Conservation (phyloP, 2,797 vertebrate species). For the Hoplostethus mediterraneus region DNA sequence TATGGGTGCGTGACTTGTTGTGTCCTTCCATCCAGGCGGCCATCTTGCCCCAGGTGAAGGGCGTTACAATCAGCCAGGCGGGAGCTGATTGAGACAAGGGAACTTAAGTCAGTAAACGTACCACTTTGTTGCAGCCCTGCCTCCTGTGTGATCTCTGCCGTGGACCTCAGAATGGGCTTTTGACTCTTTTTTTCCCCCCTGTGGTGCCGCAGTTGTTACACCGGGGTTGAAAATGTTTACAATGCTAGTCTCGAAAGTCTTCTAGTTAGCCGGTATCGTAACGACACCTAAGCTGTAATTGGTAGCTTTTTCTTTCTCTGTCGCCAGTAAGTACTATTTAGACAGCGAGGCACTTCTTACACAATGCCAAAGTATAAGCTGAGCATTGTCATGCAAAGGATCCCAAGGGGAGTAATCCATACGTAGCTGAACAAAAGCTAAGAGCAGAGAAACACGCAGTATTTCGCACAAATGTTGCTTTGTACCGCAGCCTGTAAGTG, state of each 20-base stretch:
- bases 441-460: slow-evolving; percentile 2
- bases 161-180: no score
- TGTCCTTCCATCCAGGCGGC: slow-evolving; percentile 4
- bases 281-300: slow-evolving; percentile 26
- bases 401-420: not conserved
- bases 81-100: no score
- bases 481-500: slow-evolving; percentile 15
- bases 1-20: slow-evolving; percentile 28
- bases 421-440: not conserved
- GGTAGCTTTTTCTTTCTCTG: slow-evolving; percentile 32
- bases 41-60: no score
- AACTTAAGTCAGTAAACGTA: no score
- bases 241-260: slow-evolving; percentile 13
- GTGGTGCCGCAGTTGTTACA: slow-evolving; percentile 5
- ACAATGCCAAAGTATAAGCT: slow-evolving; percentile 33
- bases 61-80: no score
- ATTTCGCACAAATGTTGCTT: slow-evolving; percentile 19
- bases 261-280: slow-evolving; percentile 24
- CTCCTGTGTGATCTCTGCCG: no score
- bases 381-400: slow-evolving; percentile 13
- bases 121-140: no score
- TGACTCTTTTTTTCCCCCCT: no score
- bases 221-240: slow-evolving; percentile 18
- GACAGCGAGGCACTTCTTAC: not conserved
- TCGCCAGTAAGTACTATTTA: slow-evolving; percentile 8